Evolutionary conservation across 2,797 vertebrate genomes (phyloP), one percentile per base, ranked within the genome.

Genomic region (Anolis apletophallus): DNA sequence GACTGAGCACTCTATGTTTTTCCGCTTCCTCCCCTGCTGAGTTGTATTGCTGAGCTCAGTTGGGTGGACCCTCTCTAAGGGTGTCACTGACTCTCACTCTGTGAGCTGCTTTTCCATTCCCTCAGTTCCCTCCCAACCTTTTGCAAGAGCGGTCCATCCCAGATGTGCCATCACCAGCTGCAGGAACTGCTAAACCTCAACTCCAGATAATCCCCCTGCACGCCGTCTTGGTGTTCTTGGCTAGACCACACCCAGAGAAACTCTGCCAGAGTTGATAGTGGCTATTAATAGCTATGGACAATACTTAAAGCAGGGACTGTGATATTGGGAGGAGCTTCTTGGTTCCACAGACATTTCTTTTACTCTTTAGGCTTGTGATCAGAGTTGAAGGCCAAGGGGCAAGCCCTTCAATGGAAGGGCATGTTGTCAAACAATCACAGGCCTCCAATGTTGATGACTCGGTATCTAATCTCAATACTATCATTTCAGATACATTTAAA

Each of bases 21-120:
- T 36, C 1, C 29, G 29, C 36, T 32, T 1, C 3, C 57, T 17
- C 13, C 1, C 1, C 7, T 10, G 34, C 36, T 61, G 74, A 50
- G 54, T 8, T 21, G 16, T 52, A 23, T 10, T 73, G 55, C 67
- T 83, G 80, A 86, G 84, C 74, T 86, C 84, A 89, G 21, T 68
- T 52, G 88, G 88, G 88, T 79, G 88, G 80, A 57, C 12, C 80
- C 57, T 78, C 74, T 23, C 67, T 81, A 29, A 72, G 81, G 86
- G 74, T 61, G 61, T 87, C 40, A 4, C 74, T 54, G 9, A 12
- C 1, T 52, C 64, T 23, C 40, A 34, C 75, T 79, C 55, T 10
- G 13, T 1, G 40, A 57, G n/a, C 21, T 0, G 2, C 4, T 80
- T 78, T 80, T 86, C 84, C 88, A 86, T 89, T 86, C 34, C 84